Evolutionary conservation across 2,113 vertebrate species (phyloP), one percentile per base, ranked within the genome.

Genomic region (Danionella cerebrum): DNA sequence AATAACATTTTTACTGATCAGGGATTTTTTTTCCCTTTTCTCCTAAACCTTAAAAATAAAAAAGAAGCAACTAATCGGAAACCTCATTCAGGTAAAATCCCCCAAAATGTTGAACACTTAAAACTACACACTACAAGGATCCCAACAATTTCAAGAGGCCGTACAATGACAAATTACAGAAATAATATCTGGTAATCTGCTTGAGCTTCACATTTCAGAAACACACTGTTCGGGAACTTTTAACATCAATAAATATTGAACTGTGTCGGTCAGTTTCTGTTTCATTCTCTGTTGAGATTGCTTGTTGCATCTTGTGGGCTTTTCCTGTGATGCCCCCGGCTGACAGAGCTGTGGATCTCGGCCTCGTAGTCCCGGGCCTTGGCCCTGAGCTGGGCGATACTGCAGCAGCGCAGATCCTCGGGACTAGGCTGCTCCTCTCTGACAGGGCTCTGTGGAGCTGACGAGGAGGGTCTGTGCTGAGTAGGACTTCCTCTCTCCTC

Each of bases 351-450:
- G 51, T 89, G 81, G 71, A 91, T 87, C 82, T 84, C 89, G 1
- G 90, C 88, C 65, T 85, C 77, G 12, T 90, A 88, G 76, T 89
- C 86, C 71, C 84, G 79, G 72, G 89, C 89, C 82, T 91, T 90
- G 52, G 88, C 89, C 51, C 88, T 76, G 31, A 91, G 83, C 35
- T 82, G 82, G 52, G 88, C 88, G 18, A 91, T 92, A 78, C 90
- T 90, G 74, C 82, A 85, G 51, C 77, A 88, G 14, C 88, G 88
- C 6, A 88, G 78, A 58, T 85, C 81, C 36, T 89, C 84, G 10
- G 85, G 71, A 57, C 80, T 84, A 42, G 62, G 68, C 51, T 70
- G 68, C 71, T 74, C 73, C 2, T 65, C 53, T 22, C 52, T 73
- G 35, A 52, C 18, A 0, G 11, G 47, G 29, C 59, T 67, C 7